Base-by-base conservation (phyloP, 2,797 vertebrate species). In the Cyclura pinguis region DNA sequence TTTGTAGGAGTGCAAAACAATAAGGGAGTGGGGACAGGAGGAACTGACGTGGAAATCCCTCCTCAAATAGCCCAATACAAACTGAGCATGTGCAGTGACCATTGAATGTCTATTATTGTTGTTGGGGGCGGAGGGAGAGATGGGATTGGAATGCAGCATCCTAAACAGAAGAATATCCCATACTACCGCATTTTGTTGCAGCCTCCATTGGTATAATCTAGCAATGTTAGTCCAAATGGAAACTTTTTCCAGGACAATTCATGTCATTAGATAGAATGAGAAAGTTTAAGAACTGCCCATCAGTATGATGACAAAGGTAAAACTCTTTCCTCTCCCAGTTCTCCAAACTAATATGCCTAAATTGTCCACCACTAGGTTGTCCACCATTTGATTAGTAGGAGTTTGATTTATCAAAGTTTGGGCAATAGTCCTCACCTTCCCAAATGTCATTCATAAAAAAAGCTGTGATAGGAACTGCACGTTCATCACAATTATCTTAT, bases 401-500 rank as follows among this genome's bases (percentile, higher is more conserved):
- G 29, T 20, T 20, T 13, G n/a, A 72, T 81, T 81, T 81, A 81
- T 55, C 27, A 20, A n/a, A 55, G 14, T 24, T 78, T 35, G 16
- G 50, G 35, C 69, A 29, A 55, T 8, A 24, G 67, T 55, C 13
- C 47, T 62, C 20, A 14, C 47, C 24, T 88, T 18, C 62, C 64
- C 22, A 81, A 72, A 24, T 14, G 72, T 55, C 35, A 16, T 16
- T 6, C 38, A 72, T 72, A 72, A 47, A 42, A 78, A 10, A 32
- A 72, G 73, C 76, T 87, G 87, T 52, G 35, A 35, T 81, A 35
- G 32, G 50, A 88, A 72, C 50, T 22, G n/a, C 16, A 3, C 55
- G 57, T 72, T 88, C 67, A n/a, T 72, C 81, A 14, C 78, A 72
- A 57, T 88, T 88, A 88, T 57, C 69, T 88, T 72, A 47, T 72